Conservation (phyloP, 2,888 invertebrate species). For the Cantharis nigra region DNA sequence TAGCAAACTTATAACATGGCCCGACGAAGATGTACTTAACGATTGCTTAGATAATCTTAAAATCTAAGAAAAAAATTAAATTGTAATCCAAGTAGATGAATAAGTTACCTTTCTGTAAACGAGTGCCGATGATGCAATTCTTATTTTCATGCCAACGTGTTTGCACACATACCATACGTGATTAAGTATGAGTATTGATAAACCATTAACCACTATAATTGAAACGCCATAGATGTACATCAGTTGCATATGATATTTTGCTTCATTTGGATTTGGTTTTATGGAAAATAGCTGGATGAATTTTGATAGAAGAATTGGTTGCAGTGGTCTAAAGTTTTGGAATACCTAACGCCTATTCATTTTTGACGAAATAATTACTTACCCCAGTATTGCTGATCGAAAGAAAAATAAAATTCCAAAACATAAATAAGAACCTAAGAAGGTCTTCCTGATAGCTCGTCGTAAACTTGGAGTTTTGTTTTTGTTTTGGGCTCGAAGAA, state of each 20-base stretch:
- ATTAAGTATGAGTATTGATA: neutral
- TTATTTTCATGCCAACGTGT: neutral
- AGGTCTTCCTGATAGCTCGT: neutral
- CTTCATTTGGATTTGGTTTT: neutral
- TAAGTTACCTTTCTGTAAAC: neutral
- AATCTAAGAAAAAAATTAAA: neutral
- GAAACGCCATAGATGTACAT: neutral
- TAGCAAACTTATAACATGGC: conserved; percentile 91
- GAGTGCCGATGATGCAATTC: neutral
- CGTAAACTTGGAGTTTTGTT: neutral
- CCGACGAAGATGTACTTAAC: conserved; percentile 75
- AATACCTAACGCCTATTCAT: too few relatives aligned
- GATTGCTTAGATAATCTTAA: conserved; percentile 52
- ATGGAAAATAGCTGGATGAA: neutral
- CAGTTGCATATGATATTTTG: neutral
- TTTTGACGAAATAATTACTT: neutral
- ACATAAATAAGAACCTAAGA: neutral
- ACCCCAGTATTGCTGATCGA: neutral
- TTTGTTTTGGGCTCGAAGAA: neutral
- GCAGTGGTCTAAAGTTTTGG: neutral
- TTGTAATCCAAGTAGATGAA: neutral
- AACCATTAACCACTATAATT: neutral
- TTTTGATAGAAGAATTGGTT: neutral
- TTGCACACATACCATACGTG: neutral
- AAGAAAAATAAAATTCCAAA: neutral